A percentile compares a stretch with the other conserved stretches of the same genome.
These are phyloP conservation scores for Dendrolimus punctatus DNA, from an alignment of 1,140 invertebrate species.

Conservation along the genomic window DNA sequence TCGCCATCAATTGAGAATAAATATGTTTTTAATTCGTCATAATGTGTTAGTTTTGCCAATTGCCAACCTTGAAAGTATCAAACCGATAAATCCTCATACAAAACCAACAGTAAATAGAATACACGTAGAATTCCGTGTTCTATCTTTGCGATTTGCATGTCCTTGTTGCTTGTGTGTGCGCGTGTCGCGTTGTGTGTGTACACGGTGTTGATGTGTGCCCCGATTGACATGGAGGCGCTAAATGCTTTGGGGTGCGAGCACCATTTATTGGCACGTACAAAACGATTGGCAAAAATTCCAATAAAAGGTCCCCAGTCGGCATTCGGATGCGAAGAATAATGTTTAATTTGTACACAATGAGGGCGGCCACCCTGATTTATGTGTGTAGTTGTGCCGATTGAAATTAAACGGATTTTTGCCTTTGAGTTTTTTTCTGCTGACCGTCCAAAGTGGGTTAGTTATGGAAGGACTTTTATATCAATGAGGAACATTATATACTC, in stretches of 20 bases:
- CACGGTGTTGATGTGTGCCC: slow-evolving; percentile 19
- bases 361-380: slow-evolving; percentile 42
- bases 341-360: slow-evolving; percentile 59
- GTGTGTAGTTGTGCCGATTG: neutral
- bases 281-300: slow-evolving; percentile 65
- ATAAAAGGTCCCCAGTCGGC: slow-evolving; percentile 41
- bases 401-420: too few species aligned
- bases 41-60: too few species aligned
- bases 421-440: too few species aligned
- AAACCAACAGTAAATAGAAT: slow-evolving; percentile 55
- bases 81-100: slow-evolving; percentile 15
- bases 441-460: too few species aligned
- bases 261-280: slow-evolving; percentile 65
- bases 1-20: too few species aligned
- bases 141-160: slow-evolving; percentile 60
- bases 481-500: too few species aligned
- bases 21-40: too few species aligned
- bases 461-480: too few species aligned
- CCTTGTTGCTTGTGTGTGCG: slow-evolving; percentile 19
- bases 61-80: slow-evolving; percentile 31
- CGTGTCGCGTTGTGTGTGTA: slow-evolving; percentile 4
- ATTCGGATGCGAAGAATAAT: slow-evolving; percentile 56
- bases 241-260: slow-evolving; percentile 45
- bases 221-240: slow-evolving; percentile 57
- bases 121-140: slow-evolving; percentile 58